Base-by-base conservation (phyloP, 2,797 vertebrate genomes). In the Sphenodon punctatus region DNA sequence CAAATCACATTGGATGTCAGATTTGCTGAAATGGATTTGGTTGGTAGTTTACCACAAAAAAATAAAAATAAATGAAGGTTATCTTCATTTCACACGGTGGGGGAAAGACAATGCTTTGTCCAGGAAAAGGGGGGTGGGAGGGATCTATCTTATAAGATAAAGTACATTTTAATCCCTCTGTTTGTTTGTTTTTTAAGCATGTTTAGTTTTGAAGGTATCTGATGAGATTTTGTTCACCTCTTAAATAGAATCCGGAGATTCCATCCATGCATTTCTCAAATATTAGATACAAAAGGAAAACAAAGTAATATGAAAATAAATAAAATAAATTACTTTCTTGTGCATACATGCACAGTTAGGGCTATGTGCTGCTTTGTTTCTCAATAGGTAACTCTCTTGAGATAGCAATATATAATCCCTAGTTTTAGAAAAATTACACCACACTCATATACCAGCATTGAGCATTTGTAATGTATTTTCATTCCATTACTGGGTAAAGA, bases 11-110 rank as follows among this genome's bases (percentile, higher is more conserved):
- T 76, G 67, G 76, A 84, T 90, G 89, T 89, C 92, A 94, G 78
- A 87, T 94, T 93, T 92, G 69, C 69, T 79, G 80, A 79, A 91
- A 92, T 74, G 92, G 92, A 93, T 94, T 93, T 93, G 75, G 89
- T 83, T 87, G 88, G 87, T 77, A 82, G 87, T 79, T 87, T 60
- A 73, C 84, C 66, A 68, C 86, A 89, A 92, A 92, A 86, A 92
- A 91, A 87, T 51, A 48, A n/a, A n/a, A n/a, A n/a, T n/a, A n/a
- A n/a, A n/a, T n/a, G 78, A 71, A 73, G 77, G 80, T 95, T 88
- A 94, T 92, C 87, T 91, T 61, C 43, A 84, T 86, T 91, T 78
- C 84, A 85, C 79, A 85, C 51, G 72, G 68, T 83, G 61, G 59
- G 17, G 66, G 53, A 77, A 88, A 89, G 86, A 86, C 83, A 93